Evolutionary conservation across 2,797 vertebrate species (phyloP), one percentile per base, ranked within the genome.

Genomic region (Enteromius treurensis): DNA sequence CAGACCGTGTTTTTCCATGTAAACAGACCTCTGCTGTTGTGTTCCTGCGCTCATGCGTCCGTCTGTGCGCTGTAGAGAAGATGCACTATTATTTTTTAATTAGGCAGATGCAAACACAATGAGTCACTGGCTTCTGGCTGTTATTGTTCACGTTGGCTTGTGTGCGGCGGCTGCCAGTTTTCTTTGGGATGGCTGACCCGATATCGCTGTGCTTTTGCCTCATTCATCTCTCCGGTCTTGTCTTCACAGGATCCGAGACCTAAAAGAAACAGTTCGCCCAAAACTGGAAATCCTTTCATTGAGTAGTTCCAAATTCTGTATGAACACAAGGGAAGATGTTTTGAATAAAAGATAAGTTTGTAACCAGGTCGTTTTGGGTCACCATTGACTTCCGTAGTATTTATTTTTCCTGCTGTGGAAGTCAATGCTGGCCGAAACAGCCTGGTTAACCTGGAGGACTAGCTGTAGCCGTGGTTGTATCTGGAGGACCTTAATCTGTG

Each of bases 81-180:
- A 76, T 40, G 34, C 49, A 40, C 51, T 85, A 65, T 71, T 64
- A 70, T 83, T 49, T 84, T 69, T 86, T 77, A 21, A 29, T 77
- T 76, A 68, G 87, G 81, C 62, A 77, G 76, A 65, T 86, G 51
- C 86, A 88, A 89, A 88, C 84, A 85, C 85, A 85, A 84, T 87
- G 75, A 81, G 83, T 89, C 84, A 32, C 76, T 86, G 75, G 8
- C 58, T 77, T 37, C 62, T 58, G 70, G 87, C 77, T 86, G 79
- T 77, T 60, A 67, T 88, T 90, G 71, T 90, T 55, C 64, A 26
- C 37, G 1, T 7, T 69, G 37, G 73, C 81, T 77, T 77, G n/a
- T 53, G 73, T 62, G 23, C 75, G 79, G 83, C 70, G 10, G 79
- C n/a, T 69, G 67, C 21, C 67, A 3, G n/a, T 89, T 92, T 85